These are phyloP conservation scores for Rhinichthys osculus DNA, from an alignment of 2,797 vertebrate genomes.

Conservation along the genomic window DNA sequence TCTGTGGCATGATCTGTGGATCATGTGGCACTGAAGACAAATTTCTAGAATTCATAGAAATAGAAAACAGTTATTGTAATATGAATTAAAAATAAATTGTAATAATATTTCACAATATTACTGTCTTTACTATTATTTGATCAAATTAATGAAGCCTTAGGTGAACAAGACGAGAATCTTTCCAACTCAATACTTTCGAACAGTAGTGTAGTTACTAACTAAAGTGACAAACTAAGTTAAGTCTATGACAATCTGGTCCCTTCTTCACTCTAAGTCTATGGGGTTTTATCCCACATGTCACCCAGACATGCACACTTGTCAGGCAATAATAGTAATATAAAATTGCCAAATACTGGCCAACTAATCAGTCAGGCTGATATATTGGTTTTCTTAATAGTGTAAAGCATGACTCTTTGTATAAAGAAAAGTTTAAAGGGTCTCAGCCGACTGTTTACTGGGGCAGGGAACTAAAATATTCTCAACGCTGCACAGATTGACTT, in stretches of 20 bases:
- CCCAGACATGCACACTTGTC: background rate
- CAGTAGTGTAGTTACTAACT: background rate
- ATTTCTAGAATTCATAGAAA: no score
- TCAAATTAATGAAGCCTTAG: background rate
- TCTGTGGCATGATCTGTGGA: background rate
- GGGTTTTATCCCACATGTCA: background rate
- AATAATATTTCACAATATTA: background rate
- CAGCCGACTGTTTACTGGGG: background rate
- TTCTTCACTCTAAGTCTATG: background rate
- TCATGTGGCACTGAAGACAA: background rate
- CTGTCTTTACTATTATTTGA: background rate
- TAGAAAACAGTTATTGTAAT: background rate
- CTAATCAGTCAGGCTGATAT: background rate
- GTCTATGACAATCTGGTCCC: background rate
- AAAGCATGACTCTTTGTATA: background rate
- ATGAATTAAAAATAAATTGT: background rate
- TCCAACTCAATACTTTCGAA: background rate
- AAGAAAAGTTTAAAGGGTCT: background rate
- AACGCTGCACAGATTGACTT: background rate
- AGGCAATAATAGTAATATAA: background rate
- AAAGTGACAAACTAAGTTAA: background rate
- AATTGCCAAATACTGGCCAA: background rate
- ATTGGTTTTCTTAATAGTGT: background rate
- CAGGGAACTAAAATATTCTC: slow-evolving; percentile 4
- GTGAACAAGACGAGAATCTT: background rate